These are phyloP conservation scores for Ormia ochracea DNA, from an alignment of 2,888 invertebrate species.

Conservation along the genomic window DNA sequence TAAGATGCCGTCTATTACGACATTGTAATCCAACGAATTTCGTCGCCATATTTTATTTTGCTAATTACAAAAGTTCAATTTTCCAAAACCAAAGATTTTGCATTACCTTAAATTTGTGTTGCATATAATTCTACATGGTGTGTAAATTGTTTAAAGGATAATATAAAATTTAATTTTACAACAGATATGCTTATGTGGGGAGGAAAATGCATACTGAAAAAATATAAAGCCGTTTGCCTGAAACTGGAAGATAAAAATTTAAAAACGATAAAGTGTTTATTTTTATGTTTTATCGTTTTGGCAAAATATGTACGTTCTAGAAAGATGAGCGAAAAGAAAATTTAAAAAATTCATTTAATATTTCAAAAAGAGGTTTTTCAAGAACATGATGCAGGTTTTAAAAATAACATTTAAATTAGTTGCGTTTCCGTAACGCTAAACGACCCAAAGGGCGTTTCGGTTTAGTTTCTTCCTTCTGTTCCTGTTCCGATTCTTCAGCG, in stretches of 20 bases:
- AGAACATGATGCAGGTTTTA: background rate
- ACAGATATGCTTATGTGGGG: constrained; percentile 43
- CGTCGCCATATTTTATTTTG: background rate
- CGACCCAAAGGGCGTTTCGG: constrained; percentile 73
- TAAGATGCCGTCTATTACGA: too few relatives aligned
- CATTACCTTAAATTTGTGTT: too few relatives aligned
- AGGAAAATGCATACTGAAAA: constrained; percentile 8
- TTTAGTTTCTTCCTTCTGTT: constrained; percentile 72
- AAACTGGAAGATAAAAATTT: too few relatives aligned
- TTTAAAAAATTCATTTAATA: background rate
- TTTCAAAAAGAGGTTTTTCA: constrained; percentile 8
- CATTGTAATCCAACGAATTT: background rate
- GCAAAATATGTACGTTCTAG: too few relatives aligned
- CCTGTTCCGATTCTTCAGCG: constrained; percentile 71
- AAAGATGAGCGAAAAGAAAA: background rate
- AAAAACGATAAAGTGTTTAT: too few relatives aligned
- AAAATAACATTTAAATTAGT: constrained; percentile 64
- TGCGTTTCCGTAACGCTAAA: constrained; percentile 74
- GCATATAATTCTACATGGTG: too few relatives aligned
- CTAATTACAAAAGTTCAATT: background rate
- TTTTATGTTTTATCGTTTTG: too few relatives aligned
- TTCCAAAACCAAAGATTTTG: background rate
- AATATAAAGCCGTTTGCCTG: too few relatives aligned
- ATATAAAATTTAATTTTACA: constrained; percentile 63
- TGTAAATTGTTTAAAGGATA: constrained; percentile 53